Evolutionary conservation across 2,888 invertebrate species (phyloP), one percentile per base, ranked within the genome.

Genomic region (Pseudeuparius sepicola): DNA sequence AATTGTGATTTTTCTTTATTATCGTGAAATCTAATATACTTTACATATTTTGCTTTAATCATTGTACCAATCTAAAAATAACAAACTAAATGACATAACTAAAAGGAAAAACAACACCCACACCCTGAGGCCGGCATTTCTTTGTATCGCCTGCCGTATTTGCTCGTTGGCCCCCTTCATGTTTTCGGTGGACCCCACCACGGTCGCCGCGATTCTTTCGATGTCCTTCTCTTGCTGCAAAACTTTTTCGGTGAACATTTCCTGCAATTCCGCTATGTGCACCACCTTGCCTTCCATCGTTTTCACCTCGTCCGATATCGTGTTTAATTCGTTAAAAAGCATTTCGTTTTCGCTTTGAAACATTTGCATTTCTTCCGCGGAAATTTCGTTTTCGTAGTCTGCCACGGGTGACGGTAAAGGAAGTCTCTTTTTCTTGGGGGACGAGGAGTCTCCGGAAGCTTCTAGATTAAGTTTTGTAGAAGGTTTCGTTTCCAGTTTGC

Each of bases 21-120:
- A n/a, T n/a, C n/a, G n/a, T n/a, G n/a, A n/a, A n/a, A n/a, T n/a
- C n/a, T 20, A 20, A 20, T 20, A 20, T 20, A 20, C 20, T 20
- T 20, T 7, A 20, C n/a, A 20, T 7, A 20, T n/a, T 25, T 6
- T 25, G 9, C 2, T 10, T 67, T 66, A 82, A 55, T 86, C 86
- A 71, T 97, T 97, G 61, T 97, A 98, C 97, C 97, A 98, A 67
- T 98, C 96, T 33, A 98, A 70, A 63, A 98, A 98, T 6, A 98
- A 67, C 32, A 98, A 67, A 12, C 93, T 86, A 60, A 97, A 92
- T 23, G 96, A 92, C 78, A 96, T 84, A 23, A 97, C 92, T 47
- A 97, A 66, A 34, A 98, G 67, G 59, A 96, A 94, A 65, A 98
- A 97, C 15, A 98, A 66, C 36, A 96, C 79, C 74, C 89, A 94